Base-by-base conservation (phyloP, 2,797 vertebrate species). In the Peromyscus aztecus region DNA sequence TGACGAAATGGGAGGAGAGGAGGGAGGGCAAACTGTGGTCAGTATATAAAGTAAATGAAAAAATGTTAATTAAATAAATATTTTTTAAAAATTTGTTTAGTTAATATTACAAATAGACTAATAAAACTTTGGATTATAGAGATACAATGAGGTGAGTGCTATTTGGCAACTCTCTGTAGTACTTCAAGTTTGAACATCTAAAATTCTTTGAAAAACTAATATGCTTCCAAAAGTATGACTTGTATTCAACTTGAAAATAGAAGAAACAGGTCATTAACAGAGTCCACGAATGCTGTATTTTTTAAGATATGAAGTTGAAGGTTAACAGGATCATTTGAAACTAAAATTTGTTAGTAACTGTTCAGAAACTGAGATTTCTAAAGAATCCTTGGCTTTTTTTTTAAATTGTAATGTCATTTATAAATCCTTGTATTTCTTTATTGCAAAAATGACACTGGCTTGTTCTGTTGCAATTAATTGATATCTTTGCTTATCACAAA, bases 211-310 rank as follows among this genome's bases (percentile, higher is more conserved):
- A n/a, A 59, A 95, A 93, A 82, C 27, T 78, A 92, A 80, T 21
- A 78, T 31, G 2, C 23, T 55, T 65, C 83, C 78, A 49, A 27
- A 8, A 4, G 10, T 92, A 43, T 31, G 17, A 82, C 37, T 59
- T 93, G 13, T 61, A 67, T 91, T 91, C 5, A 86, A 13, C 17
- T 89, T 76, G 82, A 96, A 95, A 78, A 61, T 29, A 61, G 24
- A 73, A 88, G 10, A 97, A 92, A 71, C 76, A 52, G 10, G 77
- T 94, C 1, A 77, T 4, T 90, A 96, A 84, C 0, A n/a, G 61
- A 4, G 3, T 76, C 34, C 81, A 11, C 29, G 27, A 63, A 57
- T 71, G 82, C 3, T 78, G 5, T 23, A 73, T 17, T 86, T 78
- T 19, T 85, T 94, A 94, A 86, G 11, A 87, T 12, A 90, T 77